A percentile compares a stretch with the other conserved stretches of the same genome.
phyloP scores from a whole-genome alignment of 2,888 invertebrate genomes.

The Digitonthophagus gazella region DNA sequence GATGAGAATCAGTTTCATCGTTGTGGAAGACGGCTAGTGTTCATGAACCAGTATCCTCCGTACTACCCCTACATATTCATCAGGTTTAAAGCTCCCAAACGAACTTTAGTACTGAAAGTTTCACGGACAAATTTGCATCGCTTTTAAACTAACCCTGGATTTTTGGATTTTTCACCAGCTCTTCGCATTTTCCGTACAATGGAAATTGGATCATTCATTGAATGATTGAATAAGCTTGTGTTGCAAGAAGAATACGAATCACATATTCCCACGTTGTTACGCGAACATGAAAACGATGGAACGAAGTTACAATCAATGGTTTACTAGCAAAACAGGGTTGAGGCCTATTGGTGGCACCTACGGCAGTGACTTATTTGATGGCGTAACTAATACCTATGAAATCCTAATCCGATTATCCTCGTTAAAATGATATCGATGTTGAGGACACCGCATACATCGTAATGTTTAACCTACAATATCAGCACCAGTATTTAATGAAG shows the following conservation, averaged over 20 bases:
- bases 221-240: background rate
- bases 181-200: background rate
- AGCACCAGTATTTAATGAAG: background rate
- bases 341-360: background rate
- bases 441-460: background rate
- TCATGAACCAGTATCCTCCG: background rate
- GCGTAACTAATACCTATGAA: slow-evolving; percentile 8
- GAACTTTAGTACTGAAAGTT: background rate
- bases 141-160: background rate
- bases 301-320: too few species aligned
- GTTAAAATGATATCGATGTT: slow-evolving; percentile 7
- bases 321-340: too few species aligned
- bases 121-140: background rate
- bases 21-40: background rate
- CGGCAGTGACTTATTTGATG: background rate
- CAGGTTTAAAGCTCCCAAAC: background rate
- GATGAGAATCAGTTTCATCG: background rate
- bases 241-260: background rate
- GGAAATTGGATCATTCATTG: background rate
- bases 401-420: slow-evolving; percentile 13
- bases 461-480: background rate
- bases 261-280: background rate
- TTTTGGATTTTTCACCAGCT: background rate
- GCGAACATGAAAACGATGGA: background rate
- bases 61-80: background rate